Conservation (phyloP, 2,797 vertebrate species). For the Poecilia wingei region DNA sequence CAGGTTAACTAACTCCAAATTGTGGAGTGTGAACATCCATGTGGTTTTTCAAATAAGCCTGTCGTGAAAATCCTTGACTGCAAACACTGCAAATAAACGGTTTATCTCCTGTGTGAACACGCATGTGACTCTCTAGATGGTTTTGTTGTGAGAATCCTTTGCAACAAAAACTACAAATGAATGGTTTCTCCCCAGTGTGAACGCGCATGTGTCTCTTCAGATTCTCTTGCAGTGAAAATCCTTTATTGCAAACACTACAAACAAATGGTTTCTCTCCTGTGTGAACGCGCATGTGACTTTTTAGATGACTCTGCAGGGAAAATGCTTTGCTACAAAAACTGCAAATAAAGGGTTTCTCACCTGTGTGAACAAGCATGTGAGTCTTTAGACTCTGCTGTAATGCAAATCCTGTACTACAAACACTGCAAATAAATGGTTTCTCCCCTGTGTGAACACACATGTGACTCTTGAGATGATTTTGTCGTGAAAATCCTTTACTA, state of each 20-base stretch:
- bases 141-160: conserved; percentile 21
- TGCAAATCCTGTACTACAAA: conserved; percentile 7
- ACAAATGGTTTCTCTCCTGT: background rate
- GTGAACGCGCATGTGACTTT: conserved; percentile 20
- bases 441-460: conserved; percentile 7
- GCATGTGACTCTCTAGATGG: conserved; percentile 21
- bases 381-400: conserved; percentile 17
- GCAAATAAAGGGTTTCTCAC: conserved; percentile 10
- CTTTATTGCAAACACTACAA: conserved; percentile 7
- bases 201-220: conserved; percentile 23
- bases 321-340: conserved; percentile 18
- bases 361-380: conserved; percentile 21
- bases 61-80: conserved; percentile 9
- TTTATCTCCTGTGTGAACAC: conserved; percentile 27
- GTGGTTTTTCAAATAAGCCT: conserved; percentile 13
- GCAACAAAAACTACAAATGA: conserved; percentile 4
- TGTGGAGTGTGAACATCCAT: conserved; percentile 3
- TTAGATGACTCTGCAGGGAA: conserved; percentile 16
- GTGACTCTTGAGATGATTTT: conserved; percentile 15
- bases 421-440: conserved; percentile 5
- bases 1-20: background rate
- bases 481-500: conserved; percentile 5
- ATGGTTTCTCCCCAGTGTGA: conserved; percentile 22
- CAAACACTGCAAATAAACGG: conserved; percentile 16
- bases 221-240: conserved; percentile 10